phyloP scores from a whole-genome alignment of 2,888 invertebrate genomes.

The Acanthopleura granulata region DNA sequence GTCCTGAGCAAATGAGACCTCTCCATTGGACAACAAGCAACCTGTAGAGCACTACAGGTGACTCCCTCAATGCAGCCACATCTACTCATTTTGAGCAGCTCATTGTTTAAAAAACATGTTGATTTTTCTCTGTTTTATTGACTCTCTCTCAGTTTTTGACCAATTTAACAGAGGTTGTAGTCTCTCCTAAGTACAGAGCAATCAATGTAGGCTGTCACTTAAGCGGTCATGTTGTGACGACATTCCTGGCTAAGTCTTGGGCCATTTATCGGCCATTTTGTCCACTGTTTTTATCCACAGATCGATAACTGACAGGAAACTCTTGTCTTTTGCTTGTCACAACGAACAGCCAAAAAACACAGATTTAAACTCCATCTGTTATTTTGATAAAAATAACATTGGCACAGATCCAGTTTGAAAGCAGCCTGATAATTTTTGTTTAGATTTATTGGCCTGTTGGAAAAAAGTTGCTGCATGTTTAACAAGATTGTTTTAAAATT shows the following conservation, averaged over 20 bases:
- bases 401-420: too few species aligned
- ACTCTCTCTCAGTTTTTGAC: background rate
- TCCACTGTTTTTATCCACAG: background rate
- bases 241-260: background rate
- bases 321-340: conserved; percentile 4
- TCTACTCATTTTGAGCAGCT: too few species aligned
- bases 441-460: too few species aligned
- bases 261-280: background rate
- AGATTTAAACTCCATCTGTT: too few species aligned
- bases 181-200: background rate
- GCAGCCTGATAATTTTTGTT: too few species aligned
- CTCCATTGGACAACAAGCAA: background rate
- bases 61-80: too few species aligned
- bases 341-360: background rate
- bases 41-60: background rate
- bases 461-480: too few species aligned
- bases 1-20: background rate
- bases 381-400: too few species aligned
- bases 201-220: conserved; percentile 1
- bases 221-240: background rate
- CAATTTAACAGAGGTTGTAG: conserved; percentile 5
- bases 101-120: background rate
- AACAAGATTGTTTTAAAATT: too few species aligned
- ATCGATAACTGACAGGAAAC: background rate
- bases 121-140: background rate